Base-by-base conservation (phyloP, 2,888 invertebrate species). In the Seladonia tumulorum region DNA sequence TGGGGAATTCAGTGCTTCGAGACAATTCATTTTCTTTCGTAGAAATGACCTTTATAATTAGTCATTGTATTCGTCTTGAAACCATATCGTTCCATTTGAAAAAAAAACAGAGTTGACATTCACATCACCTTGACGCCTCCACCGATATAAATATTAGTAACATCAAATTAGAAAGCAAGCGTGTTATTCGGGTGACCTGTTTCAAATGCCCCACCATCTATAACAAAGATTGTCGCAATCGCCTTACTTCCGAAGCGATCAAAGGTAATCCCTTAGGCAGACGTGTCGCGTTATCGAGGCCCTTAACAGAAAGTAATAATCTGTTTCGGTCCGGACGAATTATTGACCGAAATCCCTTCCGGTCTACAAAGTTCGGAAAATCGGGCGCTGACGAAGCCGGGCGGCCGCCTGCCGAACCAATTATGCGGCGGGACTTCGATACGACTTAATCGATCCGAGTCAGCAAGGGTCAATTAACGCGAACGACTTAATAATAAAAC, bases 401-500 rank as follows among this genome's bases (percentile, higher is more conserved):
- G 7, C 39, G 22, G 35, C 10, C 63, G 14, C 35, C 68, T 3
- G 1, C 2, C 22, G 39, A 68, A 68, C n/a, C 68, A 42, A 68
- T 42, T 68, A 42, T 68, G 39, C 68, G 10, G 39, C 35, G 8
- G 39, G 42, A 5, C 22, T 68, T 68, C 39, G 68, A 75, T 57
- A 45, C 76, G 45, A 76, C 45, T 63, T 35, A 47, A 76, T 66
- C 22, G 53, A 57, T 74, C 39, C 35, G 74, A 53, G 47, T 81
- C 45, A 47, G 57, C 73, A 29, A 12, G 18, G 49, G 47, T 81
- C 45, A 57, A 70, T 71, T 60, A 60, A 49, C 60, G 57, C 14
- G 25, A 25, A 60, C 60, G 35, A 18, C 70, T 18, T 47, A 45
- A 47, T 53, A 45, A 77, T 70, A 47, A 57, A 81, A 70, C 25